phyloP scores from a whole-genome alignment of 2,113 vertebrate species.

The Mustela lutreola region DNA sequence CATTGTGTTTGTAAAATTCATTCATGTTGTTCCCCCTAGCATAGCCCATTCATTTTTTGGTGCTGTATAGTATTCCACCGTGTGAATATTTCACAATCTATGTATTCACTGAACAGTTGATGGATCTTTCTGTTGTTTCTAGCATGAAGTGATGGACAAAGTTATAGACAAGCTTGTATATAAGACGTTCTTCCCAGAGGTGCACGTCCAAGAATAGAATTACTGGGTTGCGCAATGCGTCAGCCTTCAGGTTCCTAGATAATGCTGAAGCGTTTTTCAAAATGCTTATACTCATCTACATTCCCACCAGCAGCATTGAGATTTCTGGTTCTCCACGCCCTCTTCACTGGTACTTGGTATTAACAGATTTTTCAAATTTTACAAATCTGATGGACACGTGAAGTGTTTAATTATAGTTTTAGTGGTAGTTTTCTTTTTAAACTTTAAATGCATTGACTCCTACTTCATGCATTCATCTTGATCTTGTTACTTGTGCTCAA shows the following conservation, averaged over 20 bases:
- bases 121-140: background rate
- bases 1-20: background rate
- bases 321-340: background rate
- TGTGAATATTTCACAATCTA: background rate
- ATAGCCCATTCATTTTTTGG: background rate
- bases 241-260: background rate
- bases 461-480: background rate
- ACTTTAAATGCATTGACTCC: background rate
- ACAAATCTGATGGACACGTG: background rate
- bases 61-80: background rate
- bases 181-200: background rate
- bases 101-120: background rate
- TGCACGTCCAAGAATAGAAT: background rate
- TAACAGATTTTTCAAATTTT: constrained; percentile 10
- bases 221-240: background rate
- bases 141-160: background rate
- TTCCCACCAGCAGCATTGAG: background rate
- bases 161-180: background rate
- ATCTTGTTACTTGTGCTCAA: background rate
- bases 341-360: background rate
- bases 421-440: background rate
- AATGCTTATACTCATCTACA: background rate
- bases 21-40: background rate
- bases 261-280: background rate
- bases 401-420: background rate